These are phyloP conservation scores for Tachystola acroxantha DNA, from an alignment of 2,888 invertebrate species.

Conservation along the genomic window DNA sequence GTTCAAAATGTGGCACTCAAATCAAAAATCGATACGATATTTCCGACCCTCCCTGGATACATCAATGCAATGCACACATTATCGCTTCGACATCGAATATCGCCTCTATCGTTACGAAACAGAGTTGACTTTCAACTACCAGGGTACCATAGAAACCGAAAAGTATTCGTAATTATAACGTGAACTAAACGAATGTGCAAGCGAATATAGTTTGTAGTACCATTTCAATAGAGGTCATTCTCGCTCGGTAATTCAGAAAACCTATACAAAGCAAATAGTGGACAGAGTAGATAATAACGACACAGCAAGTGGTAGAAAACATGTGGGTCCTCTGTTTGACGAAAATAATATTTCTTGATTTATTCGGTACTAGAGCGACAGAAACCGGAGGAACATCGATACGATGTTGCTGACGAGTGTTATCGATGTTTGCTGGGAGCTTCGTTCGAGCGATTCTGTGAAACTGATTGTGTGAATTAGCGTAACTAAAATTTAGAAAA, in stretches of 20 bases:
- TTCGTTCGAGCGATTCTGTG: too few relatives aligned
- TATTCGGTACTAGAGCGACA: slow-evolving; percentile 15
- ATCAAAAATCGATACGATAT: slow-evolving; percentile 25
- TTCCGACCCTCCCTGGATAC: slow-evolving; percentile 22
- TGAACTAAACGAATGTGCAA: slow-evolving; percentile 17
- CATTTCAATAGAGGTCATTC: slow-evolving; percentile 8
- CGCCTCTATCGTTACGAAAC: slow-evolving; percentile 14
- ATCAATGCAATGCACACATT: slow-evolving; percentile 31
- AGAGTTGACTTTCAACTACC: slow-evolving; percentile 35
- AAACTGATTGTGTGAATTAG: too few relatives aligned
- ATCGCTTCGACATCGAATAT: slow-evolving; percentile 11
- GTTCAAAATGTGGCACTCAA: background rate
- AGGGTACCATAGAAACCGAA: slow-evolving; percentile 23
- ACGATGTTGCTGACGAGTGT: too few relatives aligned
- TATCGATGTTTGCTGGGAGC: too few relatives aligned
- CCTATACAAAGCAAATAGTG: slow-evolving; percentile 21
- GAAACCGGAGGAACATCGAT: slow-evolving; percentile 2
- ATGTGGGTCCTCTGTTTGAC: slow-evolving; percentile 28
- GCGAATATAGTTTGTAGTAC: slow-evolving; percentile 14
- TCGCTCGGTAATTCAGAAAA: slow-evolving; percentile 13
- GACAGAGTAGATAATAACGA: slow-evolving; percentile 28
- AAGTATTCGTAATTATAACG: slow-evolving; percentile 23
- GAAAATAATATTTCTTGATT: slow-evolving; percentile 31
- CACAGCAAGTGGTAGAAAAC: slow-evolving; percentile 40
- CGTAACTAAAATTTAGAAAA: too few relatives aligned